phyloP scores from a whole-genome alignment of 2,797 vertebrate genomes.

The Sebastiscus tertius region DNA sequence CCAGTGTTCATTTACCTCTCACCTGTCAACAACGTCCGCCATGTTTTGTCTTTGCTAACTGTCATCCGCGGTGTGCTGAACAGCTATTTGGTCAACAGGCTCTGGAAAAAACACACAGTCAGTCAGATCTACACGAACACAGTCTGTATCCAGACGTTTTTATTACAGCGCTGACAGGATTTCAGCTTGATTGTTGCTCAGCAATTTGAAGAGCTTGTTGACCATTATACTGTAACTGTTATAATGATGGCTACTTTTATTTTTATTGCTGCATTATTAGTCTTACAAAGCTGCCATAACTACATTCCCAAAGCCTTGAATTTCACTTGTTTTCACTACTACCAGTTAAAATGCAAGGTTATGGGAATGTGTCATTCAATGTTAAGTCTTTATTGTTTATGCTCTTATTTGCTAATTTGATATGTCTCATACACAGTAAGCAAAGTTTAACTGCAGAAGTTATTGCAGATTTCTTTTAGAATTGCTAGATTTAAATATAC shows the following conservation, averaged over 20 bases:
- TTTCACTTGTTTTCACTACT: slow-evolving; percentile 35
- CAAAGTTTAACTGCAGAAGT: slow-evolving; percentile 9
- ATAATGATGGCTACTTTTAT: slow-evolving; percentile 19
- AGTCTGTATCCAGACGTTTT: background rate
- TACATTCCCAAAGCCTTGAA: slow-evolving; percentile 62
- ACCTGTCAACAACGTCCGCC: slow-evolving; percentile 67
- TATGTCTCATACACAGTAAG: slow-evolving; percentile 5
- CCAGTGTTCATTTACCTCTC: slow-evolving; percentile 65
- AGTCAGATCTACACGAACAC: background rate
- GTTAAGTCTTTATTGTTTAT: slow-evolving; percentile 27
- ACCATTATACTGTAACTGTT: slow-evolving; percentile 58
- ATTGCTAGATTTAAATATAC: background rate
- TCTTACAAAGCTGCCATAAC: slow-evolving; percentile 7
- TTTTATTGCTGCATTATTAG: slow-evolving; percentile 35
- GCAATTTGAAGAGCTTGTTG: slow-evolving; percentile 74
- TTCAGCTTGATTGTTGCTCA: background rate
- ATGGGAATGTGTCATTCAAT: slow-evolving; percentile 48
- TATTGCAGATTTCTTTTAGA: background rate
- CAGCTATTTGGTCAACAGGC: slow-evolving; percentile 77
- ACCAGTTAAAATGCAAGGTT: slow-evolving; percentile 57
- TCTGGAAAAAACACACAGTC: slow-evolving; percentile 31
- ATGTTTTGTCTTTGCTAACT: slow-evolving; percentile 72
- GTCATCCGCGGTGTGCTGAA: slow-evolving; percentile 67
- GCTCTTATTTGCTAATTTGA: slow-evolving; percentile 10
- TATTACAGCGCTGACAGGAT: background rate